Conservation (phyloP, 1,140 invertebrate genomes). For the Choristoneura fumiferana region DNA sequence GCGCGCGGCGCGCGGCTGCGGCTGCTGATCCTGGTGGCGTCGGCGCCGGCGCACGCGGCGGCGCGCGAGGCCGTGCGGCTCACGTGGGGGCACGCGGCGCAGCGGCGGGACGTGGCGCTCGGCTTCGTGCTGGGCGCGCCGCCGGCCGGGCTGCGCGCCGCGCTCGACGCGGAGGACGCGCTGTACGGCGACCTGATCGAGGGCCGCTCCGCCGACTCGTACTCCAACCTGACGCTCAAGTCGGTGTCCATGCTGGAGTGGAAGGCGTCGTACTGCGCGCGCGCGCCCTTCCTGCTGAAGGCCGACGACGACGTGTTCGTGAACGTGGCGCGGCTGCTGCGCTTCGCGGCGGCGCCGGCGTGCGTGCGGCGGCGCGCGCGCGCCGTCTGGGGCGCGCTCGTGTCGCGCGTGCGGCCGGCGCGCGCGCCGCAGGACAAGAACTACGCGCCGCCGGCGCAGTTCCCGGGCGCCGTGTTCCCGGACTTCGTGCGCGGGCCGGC, state of each 20-base stretch:
- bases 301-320: slow-evolving; percentile 97
- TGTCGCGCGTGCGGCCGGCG: slow-evolving; percentile 91
- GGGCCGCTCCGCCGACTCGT: slow-evolving; percentile 89
- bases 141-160: slow-evolving; percentile 77
- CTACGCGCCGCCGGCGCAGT: slow-evolving; percentile 87
- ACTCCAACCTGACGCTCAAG: slow-evolving; percentile 92
- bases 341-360: slow-evolving; percentile 84
- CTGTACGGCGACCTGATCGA: slow-evolving; percentile 89
- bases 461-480: slow-evolving; percentile 82
- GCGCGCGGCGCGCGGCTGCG: slow-evolving; percentile 80
- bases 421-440: slow-evolving; percentile 91
- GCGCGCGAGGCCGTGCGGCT: slow-evolving; percentile 87
- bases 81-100: slow-evolving; percentile 89
- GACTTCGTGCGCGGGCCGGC: slow-evolving; percentile 92
- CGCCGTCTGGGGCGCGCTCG: slow-evolving; percentile 89
- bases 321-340: slow-evolving; percentile 87
- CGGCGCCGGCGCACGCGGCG: slow-evolving; percentile 84
- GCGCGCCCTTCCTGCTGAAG: slow-evolving; percentile 87
- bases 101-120: slow-evolving; percentile 83
- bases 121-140: slow-evolving; percentile 85
- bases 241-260: slow-evolving; percentile 92
- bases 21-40: slow-evolving; percentile 86
- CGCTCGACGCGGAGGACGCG: slow-evolving; percentile 82
- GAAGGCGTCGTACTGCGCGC: slow-evolving; percentile 88
- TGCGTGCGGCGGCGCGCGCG: slow-evolving; percentile 82